A percentile compares a stretch with the other conserved stretches of the same genome.
Conservation (phyloP, 2,888 invertebrate species). For the Rhorus exstirpatorius region DNA sequence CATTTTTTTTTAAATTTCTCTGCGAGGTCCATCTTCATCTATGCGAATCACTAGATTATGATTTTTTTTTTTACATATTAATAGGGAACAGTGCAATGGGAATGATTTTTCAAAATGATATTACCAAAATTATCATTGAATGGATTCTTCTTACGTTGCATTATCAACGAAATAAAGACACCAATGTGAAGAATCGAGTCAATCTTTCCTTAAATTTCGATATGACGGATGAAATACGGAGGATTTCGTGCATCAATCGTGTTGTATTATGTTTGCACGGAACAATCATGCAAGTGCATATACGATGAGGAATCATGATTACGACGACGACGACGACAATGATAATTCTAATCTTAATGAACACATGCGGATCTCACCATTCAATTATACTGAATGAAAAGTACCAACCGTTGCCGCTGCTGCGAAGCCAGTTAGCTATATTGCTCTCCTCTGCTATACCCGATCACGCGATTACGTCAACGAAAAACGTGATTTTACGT, state of each 20-base stretch:
- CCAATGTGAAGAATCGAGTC: neutral
- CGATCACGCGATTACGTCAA: slow-evolving; percentile 77
- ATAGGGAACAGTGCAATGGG: too few relatives aligned
- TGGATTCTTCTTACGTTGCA: too few relatives aligned
- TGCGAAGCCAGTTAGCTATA: slow-evolving; percentile 21
- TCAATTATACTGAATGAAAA: slow-evolving; percentile 74
- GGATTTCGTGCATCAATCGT: slow-evolving; percentile 14
- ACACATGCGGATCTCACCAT: slow-evolving; percentile 67
- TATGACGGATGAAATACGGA: neutral
- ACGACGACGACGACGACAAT: slow-evolving; percentile 12
- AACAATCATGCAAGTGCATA: slow-evolving; percentile 1
- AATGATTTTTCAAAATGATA: too few relatives aligned
- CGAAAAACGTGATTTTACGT: slow-evolving; percentile 72
- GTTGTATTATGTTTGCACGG: slow-evolving; percentile 1
- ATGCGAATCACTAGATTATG: too few relatives aligned
- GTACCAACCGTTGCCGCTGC: slow-evolving; percentile 51
- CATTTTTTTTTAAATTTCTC: too few relatives aligned
- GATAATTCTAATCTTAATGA: slow-evolving; percentile 54
- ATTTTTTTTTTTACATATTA: too few relatives aligned
- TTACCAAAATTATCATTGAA: too few relatives aligned
- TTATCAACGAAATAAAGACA: too few relatives aligned
- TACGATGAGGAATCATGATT: slow-evolving; percentile 23
- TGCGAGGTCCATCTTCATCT: too few relatives aligned
- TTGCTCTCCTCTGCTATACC: slow-evolving; percentile 33
- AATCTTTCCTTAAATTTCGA: neutral